phyloP scores from a whole-genome alignment of 53 echinoderm and acorn worm species.

The Pentamera pediparva region DNA sequence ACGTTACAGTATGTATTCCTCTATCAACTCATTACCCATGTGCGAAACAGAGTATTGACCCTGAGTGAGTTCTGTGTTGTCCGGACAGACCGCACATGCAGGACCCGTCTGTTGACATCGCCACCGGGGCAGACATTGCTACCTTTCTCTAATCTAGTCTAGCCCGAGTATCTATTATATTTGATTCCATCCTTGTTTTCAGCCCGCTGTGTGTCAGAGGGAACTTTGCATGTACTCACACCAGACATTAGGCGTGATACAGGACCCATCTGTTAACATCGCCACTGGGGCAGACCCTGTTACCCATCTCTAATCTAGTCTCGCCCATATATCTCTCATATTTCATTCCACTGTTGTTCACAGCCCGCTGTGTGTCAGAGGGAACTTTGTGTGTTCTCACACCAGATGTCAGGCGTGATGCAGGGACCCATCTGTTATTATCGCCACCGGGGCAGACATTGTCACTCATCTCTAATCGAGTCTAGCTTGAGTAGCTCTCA shows the following conservation, averaged over 20 bases:
- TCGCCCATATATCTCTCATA: too few relatives aligned
- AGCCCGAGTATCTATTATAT: not conserved
- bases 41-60: too few relatives aligned
- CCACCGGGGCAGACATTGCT: slow-evolving; percentile 75
- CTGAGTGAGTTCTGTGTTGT: not conserved
- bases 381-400: not conserved
- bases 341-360: too few relatives aligned
- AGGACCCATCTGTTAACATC: slow-evolving; percentile 84
- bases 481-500: not conserved
- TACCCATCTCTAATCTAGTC: slow-evolving; percentile 81
- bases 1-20: too few relatives aligned
- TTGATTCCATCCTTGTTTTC: not conserved
- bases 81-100: slow-evolving; percentile 81
- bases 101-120: slow-evolving; percentile 85
- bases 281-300: slow-evolving; percentile 96
- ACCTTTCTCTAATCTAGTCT: too few relatives aligned
- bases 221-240: slow-evolving; percentile 95
- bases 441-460: not conserved
- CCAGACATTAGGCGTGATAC: slow-evolving; percentile 97
- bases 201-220: slow-evolving; percentile 97
- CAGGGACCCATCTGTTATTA: not conserved
- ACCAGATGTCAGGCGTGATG: not conserved
- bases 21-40: too few relatives aligned
- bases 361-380: too few relatives aligned
- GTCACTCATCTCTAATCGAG: too few relatives aligned